phyloP scores from a whole-genome alignment of 2,797 vertebrate genomes.

The Sternotherus odoratus region DNA sequence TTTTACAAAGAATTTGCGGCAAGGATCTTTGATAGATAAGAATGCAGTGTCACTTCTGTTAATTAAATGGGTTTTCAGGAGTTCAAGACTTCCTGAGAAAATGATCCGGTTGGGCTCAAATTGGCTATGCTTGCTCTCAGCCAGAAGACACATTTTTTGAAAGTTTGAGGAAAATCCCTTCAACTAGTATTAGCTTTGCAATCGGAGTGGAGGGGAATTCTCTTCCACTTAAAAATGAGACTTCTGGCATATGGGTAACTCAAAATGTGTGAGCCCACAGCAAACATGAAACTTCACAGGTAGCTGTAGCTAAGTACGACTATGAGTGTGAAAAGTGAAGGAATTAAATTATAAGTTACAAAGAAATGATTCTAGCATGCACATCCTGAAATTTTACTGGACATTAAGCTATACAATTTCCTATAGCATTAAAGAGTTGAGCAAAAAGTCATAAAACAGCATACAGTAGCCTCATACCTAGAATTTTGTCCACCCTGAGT shows the following conservation, averaged over 20 bases:
- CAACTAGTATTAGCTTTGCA: neutral
- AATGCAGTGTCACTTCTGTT: slow-evolving; percentile 32
- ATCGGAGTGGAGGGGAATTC: neutral
- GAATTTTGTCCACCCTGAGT: neutral
- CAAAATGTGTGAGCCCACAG: neutral
- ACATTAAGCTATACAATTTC: neutral
- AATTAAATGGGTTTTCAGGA: slow-evolving; percentile 15
- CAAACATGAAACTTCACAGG: slow-evolving; percentile 15
- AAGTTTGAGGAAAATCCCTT: slow-evolving; percentile 23
- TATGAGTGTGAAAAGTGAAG: neutral
- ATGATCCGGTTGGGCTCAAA: slow-evolving; percentile 14
- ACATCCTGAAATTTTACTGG: neutral
- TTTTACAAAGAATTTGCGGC: neutral
- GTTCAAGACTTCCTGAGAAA: neutral
- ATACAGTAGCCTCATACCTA: neutral
- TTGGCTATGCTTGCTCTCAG: neutral
- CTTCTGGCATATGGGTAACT: neutral
- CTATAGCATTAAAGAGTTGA: neutral
- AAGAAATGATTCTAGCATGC: neutral
- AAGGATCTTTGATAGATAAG: neutral
- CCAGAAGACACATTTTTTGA: slow-evolving; percentile 12
- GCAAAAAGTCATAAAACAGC: neutral
- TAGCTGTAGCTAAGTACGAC: neutral
- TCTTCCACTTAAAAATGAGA: neutral
- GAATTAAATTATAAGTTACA: neutral